Evolutionary conservation across 2,888 invertebrate genomes (phyloP).

Genomic region (Trachelus iudaicus): DNA sequence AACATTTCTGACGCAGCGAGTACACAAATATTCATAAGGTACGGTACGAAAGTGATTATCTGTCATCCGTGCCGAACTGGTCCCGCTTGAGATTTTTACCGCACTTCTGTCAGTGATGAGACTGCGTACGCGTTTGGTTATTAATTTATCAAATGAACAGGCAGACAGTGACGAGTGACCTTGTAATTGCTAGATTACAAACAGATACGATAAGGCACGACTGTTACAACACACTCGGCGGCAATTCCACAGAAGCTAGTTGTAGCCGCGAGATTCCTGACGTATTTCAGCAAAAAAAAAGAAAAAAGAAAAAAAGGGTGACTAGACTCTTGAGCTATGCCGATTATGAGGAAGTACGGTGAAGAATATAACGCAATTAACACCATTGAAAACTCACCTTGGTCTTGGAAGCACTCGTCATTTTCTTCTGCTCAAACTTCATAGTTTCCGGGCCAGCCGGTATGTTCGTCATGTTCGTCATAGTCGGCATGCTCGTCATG

Average conservation of each 20-base stretch:
- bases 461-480: slow-evolving; percentile 42
- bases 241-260: background rate
- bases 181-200: background rate
- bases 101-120: background rate
- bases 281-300: background rate
- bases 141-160: background rate
- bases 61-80: background rate
- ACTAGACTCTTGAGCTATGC: background rate
- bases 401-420: slow-evolving; percentile 81
- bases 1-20: background rate
- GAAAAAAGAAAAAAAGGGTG: background rate
- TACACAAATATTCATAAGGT: background rate
- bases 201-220: background rate
- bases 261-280: background rate
- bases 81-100: background rate
- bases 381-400: slow-evolving; percentile 66
- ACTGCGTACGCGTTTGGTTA: background rate
- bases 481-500: slow-evolving; percentile 44
- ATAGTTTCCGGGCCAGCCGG: slow-evolving; percentile 71
- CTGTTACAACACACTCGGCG: background rate
- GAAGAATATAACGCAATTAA: background rate
- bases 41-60: background rate
- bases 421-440: slow-evolving; percentile 86
- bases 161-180: background rate
- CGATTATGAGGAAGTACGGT: background rate